Conservation (phyloP, 2,888 invertebrate species). For the Blastobasis lacticolella region DNA sequence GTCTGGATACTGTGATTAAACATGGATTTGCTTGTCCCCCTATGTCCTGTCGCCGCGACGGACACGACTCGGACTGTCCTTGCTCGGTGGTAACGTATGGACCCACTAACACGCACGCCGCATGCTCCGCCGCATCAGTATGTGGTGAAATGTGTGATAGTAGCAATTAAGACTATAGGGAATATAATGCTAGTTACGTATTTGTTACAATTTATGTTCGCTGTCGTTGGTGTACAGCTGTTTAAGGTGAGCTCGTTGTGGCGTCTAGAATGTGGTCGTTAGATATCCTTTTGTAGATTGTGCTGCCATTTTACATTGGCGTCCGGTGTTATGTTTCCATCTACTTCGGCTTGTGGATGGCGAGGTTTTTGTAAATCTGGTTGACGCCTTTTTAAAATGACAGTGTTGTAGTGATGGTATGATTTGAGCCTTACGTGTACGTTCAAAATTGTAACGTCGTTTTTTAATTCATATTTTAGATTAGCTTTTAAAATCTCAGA, state of each 20-base stretch:
- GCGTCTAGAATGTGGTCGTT: constrained; percentile 2
- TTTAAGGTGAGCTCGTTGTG: constrained; percentile 88
- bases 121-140: constrained; percentile 77
- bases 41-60: constrained; percentile 63
- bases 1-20: constrained; percentile 43
- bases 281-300: background rate
- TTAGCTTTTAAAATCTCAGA: too few species aligned
- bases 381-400: too few species aligned
- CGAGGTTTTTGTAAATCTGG: too few species aligned
- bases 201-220: constrained; percentile 99
- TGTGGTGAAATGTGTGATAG: constrained; percentile 99
- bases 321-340: too few species aligned
- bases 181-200: constrained; percentile 99
- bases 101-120: constrained; percentile 48
- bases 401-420: too few species aligned
- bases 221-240: constrained; percentile 99
- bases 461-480: too few species aligned
- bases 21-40: constrained; percentile 63
- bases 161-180: constrained; percentile 98
- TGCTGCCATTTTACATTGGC: too few species aligned
- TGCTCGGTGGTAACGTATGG: constrained; percentile 56
- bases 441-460: too few species aligned
- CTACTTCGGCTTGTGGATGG: too few species aligned
- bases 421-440: too few species aligned
- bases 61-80: constrained; percentile 41